A percentile compares a stretch with the other conserved stretches of the same genome.
Evolutionary conservation across 2,113 vertebrate genomes (phyloP).

Genomic region (cat (Felis catus)): DNA sequence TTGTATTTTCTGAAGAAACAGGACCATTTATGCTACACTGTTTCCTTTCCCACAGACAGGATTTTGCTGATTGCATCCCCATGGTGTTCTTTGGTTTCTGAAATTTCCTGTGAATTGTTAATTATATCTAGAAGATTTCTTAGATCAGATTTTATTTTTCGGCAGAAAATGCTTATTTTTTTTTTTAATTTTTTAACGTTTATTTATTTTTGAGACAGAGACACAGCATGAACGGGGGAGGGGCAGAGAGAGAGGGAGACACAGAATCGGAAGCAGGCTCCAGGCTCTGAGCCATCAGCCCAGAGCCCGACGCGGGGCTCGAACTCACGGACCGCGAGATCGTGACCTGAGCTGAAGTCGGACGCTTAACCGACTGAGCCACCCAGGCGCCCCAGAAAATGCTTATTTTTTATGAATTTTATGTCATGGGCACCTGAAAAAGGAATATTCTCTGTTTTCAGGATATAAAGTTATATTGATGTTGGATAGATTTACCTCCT

Average conservation of each 20-base stretch:
- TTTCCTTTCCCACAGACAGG: background rate
- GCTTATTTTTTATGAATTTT: conserved; percentile 1
- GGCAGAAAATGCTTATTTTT: conserved; percentile 6
- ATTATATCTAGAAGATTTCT: background rate
- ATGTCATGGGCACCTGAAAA: background rate
- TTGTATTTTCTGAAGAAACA: background rate
- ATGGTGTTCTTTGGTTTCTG: background rate
- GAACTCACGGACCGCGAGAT: no score
- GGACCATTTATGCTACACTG: background rate
- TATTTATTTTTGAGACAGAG: no score
- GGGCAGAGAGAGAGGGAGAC: no score
- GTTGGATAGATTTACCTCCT: conserved; percentile 1
- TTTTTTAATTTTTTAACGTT: background rate
- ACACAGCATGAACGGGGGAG: no score
- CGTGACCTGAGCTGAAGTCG: no score
- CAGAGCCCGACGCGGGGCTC: no score
- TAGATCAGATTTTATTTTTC: background rate
- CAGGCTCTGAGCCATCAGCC: no score
- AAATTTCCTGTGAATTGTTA: background rate
- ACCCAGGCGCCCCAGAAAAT: background rate
- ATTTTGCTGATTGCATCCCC: background rate
- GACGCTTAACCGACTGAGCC: no score
- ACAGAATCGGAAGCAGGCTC: no score
- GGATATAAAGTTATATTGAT: background rate
- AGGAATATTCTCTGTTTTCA: background rate